Conservation (phyloP, 2,888 invertebrate genomes). For the Synergus gifuensis region DNA sequence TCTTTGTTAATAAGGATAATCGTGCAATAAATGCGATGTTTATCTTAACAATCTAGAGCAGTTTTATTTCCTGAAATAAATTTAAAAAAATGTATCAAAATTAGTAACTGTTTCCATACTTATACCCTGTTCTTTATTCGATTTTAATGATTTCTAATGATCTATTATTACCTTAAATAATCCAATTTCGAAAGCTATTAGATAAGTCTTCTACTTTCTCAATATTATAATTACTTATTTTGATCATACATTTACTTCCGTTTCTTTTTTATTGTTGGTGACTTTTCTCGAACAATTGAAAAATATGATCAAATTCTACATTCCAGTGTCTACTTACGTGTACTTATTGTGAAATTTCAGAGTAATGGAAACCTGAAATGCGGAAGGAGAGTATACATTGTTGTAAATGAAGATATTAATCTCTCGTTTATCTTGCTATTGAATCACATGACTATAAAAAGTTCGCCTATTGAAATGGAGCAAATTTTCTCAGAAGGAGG, state of each 20-base stretch:
- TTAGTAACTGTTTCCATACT: too few relatives aligned
- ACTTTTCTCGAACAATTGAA: not conserved
- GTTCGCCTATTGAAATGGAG: constrained; percentile 19
- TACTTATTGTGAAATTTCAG: not conserved
- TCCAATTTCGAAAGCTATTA: not conserved
- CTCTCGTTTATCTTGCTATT: constrained; percentile 30
- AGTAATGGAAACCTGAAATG: constrained; percentile 15
- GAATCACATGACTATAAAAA: constrained; percentile 9
- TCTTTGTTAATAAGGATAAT: not conserved
- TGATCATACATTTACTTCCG: not conserved
- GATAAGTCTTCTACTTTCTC: not conserved
- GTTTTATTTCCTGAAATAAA: not conserved
- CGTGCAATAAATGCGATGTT: not conserved
- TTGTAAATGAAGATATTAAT: constrained; percentile 28
- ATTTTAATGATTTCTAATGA: not conserved
- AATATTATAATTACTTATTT: not conserved
- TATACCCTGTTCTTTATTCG: too few relatives aligned
- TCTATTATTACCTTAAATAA: not conserved
- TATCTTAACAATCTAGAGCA: not conserved
- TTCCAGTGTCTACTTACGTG: not conserved
- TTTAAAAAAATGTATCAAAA: not conserved
- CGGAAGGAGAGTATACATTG: constrained; percentile 38
- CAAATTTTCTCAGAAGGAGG: constrained; percentile 4
- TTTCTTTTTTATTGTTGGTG: too few relatives aligned
- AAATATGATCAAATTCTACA: not conserved